Conservation (phyloP, 2,797 vertebrate genomes). For the Sebastes itinus region DNA sequence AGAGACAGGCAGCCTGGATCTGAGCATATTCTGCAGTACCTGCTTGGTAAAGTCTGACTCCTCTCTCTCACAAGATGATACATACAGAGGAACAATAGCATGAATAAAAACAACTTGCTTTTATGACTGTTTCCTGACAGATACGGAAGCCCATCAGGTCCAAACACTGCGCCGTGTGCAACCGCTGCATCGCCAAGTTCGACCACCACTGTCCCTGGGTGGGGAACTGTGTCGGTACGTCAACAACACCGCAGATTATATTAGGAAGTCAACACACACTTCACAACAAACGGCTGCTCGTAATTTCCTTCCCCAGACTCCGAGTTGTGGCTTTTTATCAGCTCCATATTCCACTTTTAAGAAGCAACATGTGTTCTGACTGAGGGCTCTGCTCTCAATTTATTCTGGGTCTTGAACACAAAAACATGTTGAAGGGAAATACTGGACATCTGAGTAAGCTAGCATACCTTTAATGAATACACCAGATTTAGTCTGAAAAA, state of each 20-base stretch:
- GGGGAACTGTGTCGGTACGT: constrained; percentile 98
- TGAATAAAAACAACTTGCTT: not conserved
- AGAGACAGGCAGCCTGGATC: constrained; percentile 96
- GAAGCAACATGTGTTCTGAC: not conserved
- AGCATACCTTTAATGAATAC: not conserved
- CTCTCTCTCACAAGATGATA: not conserved
- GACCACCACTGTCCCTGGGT: constrained; percentile 99
- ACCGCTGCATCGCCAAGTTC: constrained; percentile 99
- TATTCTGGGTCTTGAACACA: not conserved
- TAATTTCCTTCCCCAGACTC: no score
- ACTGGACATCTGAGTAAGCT: not conserved
- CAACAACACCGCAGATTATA: not conserved
- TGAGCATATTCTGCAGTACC: constrained; percentile 99
- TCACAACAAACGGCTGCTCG: not conserved
- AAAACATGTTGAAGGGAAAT: not conserved
- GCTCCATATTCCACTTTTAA: not conserved
- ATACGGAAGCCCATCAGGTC: constrained; percentile 99
- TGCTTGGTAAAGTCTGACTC: constrained; percentile 91
- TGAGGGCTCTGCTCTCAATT: not conserved
- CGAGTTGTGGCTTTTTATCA: constrained; percentile 6
- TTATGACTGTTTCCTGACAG: constrained; percentile 64
- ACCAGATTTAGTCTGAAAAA: not conserved
- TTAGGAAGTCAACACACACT: not conserved
- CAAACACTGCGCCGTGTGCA: constrained; percentile 98
- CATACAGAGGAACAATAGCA: not conserved